phyloP scores from a whole-genome alignment of 2,888 invertebrate species.

The Hybos culiciformis region DNA sequence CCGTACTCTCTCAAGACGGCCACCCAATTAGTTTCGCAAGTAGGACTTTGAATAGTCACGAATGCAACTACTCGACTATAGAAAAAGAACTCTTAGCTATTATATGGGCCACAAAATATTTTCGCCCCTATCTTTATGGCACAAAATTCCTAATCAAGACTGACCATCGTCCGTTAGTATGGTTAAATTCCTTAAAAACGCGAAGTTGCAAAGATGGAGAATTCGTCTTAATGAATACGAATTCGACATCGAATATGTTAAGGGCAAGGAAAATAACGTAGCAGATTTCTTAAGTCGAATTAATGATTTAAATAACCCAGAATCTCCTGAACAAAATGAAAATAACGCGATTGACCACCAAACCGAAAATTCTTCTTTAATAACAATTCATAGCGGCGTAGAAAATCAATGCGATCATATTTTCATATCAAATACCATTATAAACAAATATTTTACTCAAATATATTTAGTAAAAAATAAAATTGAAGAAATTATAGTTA shows the following conservation, averaged over 20 bases:
- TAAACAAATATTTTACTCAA: not conserved
- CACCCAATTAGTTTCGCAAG: too few relatives aligned
- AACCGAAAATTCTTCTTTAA: not conserved
- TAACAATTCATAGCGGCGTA: not conserved
- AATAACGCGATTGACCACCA: not conserved
- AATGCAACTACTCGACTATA: too few relatives aligned
- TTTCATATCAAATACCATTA: not conserved
- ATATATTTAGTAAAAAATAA: not conserved
- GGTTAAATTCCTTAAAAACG: too few relatives aligned
- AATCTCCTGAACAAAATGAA: not conserved
- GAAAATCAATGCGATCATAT: not conserved
- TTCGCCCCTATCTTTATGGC: too few relatives aligned
- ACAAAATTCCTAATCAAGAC: too few relatives aligned
- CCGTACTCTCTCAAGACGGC: conserved; percentile 3
- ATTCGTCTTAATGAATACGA: too few relatives aligned
- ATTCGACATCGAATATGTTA: conserved; percentile 2
- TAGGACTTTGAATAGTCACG: too few relatives aligned
- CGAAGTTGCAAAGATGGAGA: too few relatives aligned
- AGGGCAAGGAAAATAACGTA: conserved; percentile 13
- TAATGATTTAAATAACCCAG: not conserved
- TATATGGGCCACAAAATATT: too few relatives aligned
- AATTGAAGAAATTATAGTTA: not conserved
- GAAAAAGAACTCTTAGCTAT: too few relatives aligned
- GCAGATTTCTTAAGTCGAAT: conserved; percentile 18
- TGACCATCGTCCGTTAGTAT: too few relatives aligned